These are phyloP conservation scores for Galerucella nymphaeae DNA, from an alignment of 2,888 invertebrate species.

Conservation along the genomic window DNA sequence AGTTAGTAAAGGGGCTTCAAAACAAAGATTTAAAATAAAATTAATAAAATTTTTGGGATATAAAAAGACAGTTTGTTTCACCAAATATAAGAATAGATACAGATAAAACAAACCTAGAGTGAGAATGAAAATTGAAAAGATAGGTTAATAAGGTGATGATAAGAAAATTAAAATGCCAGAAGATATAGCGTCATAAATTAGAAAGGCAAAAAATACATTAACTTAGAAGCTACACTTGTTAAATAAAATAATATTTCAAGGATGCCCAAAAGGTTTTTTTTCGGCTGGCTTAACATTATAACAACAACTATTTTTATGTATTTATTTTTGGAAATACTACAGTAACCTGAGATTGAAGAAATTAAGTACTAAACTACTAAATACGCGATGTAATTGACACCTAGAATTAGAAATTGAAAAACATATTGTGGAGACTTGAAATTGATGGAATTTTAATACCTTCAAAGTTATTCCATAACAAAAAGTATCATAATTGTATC, in stretches of 20 bases:
- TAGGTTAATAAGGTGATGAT: too few species aligned
- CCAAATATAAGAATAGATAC: too few species aligned
- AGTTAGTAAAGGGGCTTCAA: too few species aligned
- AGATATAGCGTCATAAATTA: too few species aligned
- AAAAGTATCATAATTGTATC: constrained; percentile 31
- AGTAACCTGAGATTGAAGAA: background rate
- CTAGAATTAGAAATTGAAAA: background rate
- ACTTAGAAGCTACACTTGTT: too few species aligned
- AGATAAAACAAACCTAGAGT: too few species aligned
- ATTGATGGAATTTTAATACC: constrained; percentile 49
- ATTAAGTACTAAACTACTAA: background rate
- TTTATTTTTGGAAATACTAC: background rate
- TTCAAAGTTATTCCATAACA: constrained; percentile 38
- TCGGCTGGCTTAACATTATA: constrained; percentile 8
- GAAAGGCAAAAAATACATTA: too few species aligned
- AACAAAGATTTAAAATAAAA: too few species aligned
- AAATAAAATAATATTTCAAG: background rate
- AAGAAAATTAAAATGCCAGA: too few species aligned
- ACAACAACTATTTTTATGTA: constrained; percentile 16
- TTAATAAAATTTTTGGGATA: too few species aligned
- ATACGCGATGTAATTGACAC: background rate
- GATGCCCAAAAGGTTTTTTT: background rate
- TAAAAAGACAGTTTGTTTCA: too few species aligned
- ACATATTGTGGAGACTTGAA: constrained; percentile 21
- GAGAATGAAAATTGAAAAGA: too few species aligned